Conservation (phyloP, 2,797 vertebrate species). For the Dryobates pubescens region DNA sequence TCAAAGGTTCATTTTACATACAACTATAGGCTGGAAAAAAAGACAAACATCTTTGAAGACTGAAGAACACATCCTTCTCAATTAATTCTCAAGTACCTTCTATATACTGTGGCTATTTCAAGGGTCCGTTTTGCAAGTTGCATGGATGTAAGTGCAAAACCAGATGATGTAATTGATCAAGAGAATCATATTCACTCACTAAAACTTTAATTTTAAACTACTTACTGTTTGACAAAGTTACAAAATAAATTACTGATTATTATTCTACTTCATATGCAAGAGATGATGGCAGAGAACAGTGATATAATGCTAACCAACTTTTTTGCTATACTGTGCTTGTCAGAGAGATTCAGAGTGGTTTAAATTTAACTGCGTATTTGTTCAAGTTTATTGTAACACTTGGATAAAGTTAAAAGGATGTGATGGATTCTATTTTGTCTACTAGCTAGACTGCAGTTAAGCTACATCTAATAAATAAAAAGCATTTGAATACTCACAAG, state of each 20-base stretch:
- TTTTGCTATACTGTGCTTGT: neutral
- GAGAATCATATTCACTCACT: conserved; percentile 6
- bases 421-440: conserved; percentile 35
- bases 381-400: neutral
- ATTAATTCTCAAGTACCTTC: conserved; percentile 61
- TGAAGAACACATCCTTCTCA: conserved; percentile 48
- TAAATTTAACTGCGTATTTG: neutral
- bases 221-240: neutral
- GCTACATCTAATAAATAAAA: conserved; percentile 17
- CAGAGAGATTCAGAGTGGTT: neutral
- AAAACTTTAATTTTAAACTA: conserved; percentile 7
- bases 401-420: conserved; percentile 19
- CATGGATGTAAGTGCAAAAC: neutral
- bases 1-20: conserved; percentile 80
- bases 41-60: conserved; percentile 74
- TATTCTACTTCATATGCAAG: neutral
- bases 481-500: conserved; percentile 8
- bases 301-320: neutral
- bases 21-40: conserved; percentile 71
- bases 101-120: conserved; percentile 72
- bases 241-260: neutral
- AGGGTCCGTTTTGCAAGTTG: conserved; percentile 66
- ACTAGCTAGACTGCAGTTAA: neutral
- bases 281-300: neutral
- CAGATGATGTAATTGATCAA: neutral